A percentile compares a stretch with the other conserved stretches of the same genome.
Evolutionary conservation across 64 coral and sea anemone genomes (phyloP).

Genomic region (Montipora capricornis): DNA sequence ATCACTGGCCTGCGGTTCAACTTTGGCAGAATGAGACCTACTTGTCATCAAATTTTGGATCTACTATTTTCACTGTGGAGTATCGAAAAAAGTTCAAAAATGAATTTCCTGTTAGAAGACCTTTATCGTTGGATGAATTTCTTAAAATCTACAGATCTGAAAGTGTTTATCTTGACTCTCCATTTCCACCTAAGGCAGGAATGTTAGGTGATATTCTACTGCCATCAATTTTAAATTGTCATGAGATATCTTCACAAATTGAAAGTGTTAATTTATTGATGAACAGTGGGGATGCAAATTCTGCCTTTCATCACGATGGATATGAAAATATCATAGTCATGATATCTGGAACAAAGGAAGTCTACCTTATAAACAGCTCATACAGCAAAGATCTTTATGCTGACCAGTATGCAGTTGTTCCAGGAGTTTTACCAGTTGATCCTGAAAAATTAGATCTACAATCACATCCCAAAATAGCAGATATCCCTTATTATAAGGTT

Average conservation of each 20-base stretch:
- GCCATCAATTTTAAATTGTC: conserved; percentile 85
- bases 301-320: conserved; percentile 98
- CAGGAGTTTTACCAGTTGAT: conserved; percentile 85
- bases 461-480: conserved; percentile 71
- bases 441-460: conserved; percentile 79
- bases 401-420: conserved; percentile 72
- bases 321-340: conserved; percentile 92
- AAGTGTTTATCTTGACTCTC: conserved; percentile 92
- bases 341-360: conserved; percentile 80
- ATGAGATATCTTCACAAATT: conserved; percentile 80
- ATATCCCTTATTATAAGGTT: conserved; percentile 84
- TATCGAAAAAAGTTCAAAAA: conserved; percentile 88
- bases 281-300: conserved; percentile 81
- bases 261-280: conserved; percentile 74
- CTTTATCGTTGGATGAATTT: conserved; percentile 65
- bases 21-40: conserved; percentile 93
- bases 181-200: conserved; percentile 67
- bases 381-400: conserved; percentile 87
- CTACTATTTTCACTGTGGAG: conserved; percentile 79
- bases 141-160: conserved; percentile 87
- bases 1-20: conserved; percentile 86
- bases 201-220: conserved; percentile 86
- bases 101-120: conserved; percentile 77
- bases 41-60: conserved; percentile 78
- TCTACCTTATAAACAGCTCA: conserved; percentile 79